These are phyloP conservation scores for Hydropsyche tenuis DNA, from an alignment of 1,140 invertebrate genomes.

Conservation along the genomic window DNA sequence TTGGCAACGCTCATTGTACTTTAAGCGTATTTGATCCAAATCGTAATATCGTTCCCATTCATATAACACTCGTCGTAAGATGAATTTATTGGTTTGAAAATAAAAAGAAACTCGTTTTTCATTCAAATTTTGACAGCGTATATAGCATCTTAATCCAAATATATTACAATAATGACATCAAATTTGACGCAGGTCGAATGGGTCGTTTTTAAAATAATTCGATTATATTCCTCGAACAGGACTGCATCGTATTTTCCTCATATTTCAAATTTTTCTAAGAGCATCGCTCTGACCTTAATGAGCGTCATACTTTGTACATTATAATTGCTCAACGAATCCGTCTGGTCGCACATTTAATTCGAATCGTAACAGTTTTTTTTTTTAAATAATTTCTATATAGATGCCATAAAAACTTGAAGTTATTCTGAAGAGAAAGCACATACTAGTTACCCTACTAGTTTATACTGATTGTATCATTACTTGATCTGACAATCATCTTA, in stretches of 20 bases:
- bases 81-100: conserved; percentile 3
- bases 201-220: conserved; percentile 15
- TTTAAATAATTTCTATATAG: too few relatives aligned
- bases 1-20: conserved; percentile 8
- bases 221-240: neutral
- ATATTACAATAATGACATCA: conserved; percentile 18
- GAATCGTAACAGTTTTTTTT: too few relatives aligned
- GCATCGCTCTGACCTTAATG: neutral
- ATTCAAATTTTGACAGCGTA: conserved; percentile 11
- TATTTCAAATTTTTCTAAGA: neutral
- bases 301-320: too few relatives aligned
- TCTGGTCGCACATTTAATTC: too few relatives aligned
- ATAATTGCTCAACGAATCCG: too few relatives aligned
- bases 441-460: conserved; percentile 8
- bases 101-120: neutral
- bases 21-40: conserved; percentile 9
- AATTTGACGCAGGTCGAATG: conserved; percentile 23
- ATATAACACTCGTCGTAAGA: conserved; percentile 13
- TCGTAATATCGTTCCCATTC: neutral
- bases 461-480: conserved; percentile 15
- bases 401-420: too few relatives aligned
- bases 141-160: conserved; percentile 20
- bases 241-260: neutral
- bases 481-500: conserved; percentile 22
- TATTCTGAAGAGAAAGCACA: neutral